phyloP scores from a whole-genome alignment of 2,113 vertebrate genomes.

The Chloropsis hardwickii region DNA sequence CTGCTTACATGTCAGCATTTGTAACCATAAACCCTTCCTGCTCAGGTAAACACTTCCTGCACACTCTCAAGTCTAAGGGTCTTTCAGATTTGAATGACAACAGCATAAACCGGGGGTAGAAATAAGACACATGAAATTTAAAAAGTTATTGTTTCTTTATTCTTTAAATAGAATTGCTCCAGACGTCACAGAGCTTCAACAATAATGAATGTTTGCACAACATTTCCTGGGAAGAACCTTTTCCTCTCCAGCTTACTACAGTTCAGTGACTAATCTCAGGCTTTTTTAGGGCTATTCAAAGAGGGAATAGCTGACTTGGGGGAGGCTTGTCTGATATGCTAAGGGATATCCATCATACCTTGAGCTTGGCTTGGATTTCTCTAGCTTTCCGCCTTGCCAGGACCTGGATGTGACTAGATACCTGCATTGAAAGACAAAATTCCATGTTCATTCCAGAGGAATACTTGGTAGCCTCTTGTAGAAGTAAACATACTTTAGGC shows the following conservation, averaged over 20 bases:
- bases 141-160: constrained; percentile 6
- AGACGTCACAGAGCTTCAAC: background rate
- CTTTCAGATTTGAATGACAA: background rate
- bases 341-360: constrained; percentile 77
- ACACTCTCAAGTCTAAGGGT: background rate
- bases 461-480: background rate
- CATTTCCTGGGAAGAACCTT: constrained; percentile 21
- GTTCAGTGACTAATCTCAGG: background rate
- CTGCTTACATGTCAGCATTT: background rate
- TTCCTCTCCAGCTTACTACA: background rate
- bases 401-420: constrained; percentile 98
- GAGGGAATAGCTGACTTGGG: background rate
- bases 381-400: constrained; percentile 93
- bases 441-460: background rate
- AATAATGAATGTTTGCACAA: background rate
- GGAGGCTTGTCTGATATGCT: background rate
- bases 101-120: background rate
- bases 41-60: background rate
- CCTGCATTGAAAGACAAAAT: constrained; percentile 72
- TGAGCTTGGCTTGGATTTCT: constrained; percentile 97
- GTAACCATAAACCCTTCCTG: background rate
- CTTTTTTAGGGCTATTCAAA: background rate
- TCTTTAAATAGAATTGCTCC: constrained; percentile 26
- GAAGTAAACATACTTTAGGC: background rate
- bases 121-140: background rate